Percentiles rank a stretch among this genome's conserved stretches.
phyloP scores from a whole-genome alignment of 2,888 invertebrate genomes.

The Drosophila ochracea region DNA sequence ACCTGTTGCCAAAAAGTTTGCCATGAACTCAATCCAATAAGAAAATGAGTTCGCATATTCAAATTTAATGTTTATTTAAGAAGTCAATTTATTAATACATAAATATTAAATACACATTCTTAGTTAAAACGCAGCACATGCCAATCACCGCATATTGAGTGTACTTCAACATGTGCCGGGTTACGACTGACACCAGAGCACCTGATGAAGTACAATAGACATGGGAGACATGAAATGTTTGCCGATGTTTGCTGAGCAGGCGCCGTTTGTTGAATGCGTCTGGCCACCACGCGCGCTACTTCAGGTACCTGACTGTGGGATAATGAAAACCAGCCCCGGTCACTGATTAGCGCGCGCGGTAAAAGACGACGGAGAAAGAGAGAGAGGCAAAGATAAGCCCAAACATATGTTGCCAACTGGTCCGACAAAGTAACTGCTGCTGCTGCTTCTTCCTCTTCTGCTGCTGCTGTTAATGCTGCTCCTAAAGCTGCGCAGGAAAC shows the following conservation, averaged over 20 bases:
- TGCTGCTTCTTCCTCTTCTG: conserved; percentile 2
- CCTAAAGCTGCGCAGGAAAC: conserved; percentile 66
- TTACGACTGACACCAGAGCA: conserved; percentile 95
- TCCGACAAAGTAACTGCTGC: conserved; percentile 7
- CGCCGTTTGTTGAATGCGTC: conserved; percentile 32
- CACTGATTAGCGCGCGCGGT: conserved; percentile 95
- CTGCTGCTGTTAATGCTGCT: conserved; percentile 12
- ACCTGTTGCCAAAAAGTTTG: conserved; percentile 10
- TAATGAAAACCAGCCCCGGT: conserved; percentile 89
- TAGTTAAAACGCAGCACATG: conserved; percentile 26
- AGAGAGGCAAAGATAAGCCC: conserved; percentile 35
- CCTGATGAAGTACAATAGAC: conserved; percentile 99
- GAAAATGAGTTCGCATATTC: not conserved
- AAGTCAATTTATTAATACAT: not conserved
- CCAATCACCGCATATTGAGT: conserved; percentile 93
- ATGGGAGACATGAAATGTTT: conserved; percentile 89
- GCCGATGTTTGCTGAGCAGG: conserved; percentile 1
- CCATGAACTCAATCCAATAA: not conserved
- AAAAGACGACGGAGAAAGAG: conserved; percentile 74
- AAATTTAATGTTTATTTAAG: conserved; percentile 24
- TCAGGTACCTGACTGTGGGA: conserved; percentile 98
- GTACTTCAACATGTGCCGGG: conserved; percentile 99
- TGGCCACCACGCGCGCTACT: conserved; percentile 96
- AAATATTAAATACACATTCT: not conserved
- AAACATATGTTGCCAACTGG: conserved; percentile 62